These are phyloP conservation scores for Neotoma lepida DNA, from an alignment of 2,113 vertebrate genomes.

Conservation along the genomic window DNA sequence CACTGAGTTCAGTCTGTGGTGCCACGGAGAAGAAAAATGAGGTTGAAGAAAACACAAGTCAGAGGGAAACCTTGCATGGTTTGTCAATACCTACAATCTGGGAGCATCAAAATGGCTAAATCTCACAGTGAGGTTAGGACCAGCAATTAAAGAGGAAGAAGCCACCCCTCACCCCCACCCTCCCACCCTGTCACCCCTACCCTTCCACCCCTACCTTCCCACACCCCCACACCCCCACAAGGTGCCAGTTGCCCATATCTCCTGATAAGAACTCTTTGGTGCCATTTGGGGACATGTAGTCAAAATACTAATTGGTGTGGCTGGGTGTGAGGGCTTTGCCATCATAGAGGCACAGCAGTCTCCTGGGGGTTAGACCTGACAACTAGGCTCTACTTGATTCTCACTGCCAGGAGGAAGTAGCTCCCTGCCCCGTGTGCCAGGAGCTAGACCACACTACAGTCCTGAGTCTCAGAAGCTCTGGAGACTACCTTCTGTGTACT, in stretches of 20 bases:
- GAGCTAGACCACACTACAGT: too few species aligned
- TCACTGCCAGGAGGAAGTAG: neutral
- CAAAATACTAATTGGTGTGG: neutral
- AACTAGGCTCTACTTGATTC: neutral
- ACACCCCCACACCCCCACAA: too few species aligned
- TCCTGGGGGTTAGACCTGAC: neutral
- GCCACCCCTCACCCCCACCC: neutral
- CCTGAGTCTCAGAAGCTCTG: neutral
- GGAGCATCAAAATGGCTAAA: neutral
- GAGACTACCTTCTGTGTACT: neutral
- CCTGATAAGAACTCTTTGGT: neutral
- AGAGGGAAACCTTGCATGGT: neutral
- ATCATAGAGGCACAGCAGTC: neutral
- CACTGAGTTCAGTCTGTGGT: neutral
- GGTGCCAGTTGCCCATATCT: rapidly evolving
- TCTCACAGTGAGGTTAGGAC: neutral
- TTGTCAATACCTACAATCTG: neutral
- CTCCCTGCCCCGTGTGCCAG: neutral
- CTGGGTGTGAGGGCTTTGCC: neutral
- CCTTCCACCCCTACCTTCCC: neutral
- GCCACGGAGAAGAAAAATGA: neutral
- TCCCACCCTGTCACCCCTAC: too few species aligned
- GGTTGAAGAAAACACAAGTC: neutral
- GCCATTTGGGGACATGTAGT: neutral
- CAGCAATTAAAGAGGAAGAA: neutral